Evolutionary conservation across 2,888 invertebrate species (phyloP), one percentile per base, ranked within the genome.

Genomic region (Augochlorella aurata): DNA sequence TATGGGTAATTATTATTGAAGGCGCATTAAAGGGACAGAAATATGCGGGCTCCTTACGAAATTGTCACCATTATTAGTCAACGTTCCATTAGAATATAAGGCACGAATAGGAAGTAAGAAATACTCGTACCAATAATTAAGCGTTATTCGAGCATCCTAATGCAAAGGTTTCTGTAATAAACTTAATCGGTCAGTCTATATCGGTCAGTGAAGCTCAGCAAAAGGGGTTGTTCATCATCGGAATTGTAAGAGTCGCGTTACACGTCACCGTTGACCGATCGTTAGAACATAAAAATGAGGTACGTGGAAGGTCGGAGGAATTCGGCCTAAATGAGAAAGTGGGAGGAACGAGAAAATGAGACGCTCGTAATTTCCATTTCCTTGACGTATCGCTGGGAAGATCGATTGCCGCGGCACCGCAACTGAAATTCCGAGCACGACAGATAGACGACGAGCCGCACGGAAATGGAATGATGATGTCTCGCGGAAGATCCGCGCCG

Each of bases 391-490:
- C 58, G 69, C 80, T 76, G 76, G 69, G 65, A 72, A 87, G 83
- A 87, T 87, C 85, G 85, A 87, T 87, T 50, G 83, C 63, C 52
- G 77, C 69, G 77, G 77, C 68, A 52, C 21, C 61, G 82, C 77
- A 81, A 69, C 54, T 82, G 81, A 84, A 58, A 87, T 87, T 87
- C 87, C 82, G 66, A 73, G 82, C 87, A 82, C 82, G 87, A 72
- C 67, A 61, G 78, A 79, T 67, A 73, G 78, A 77, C 76, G 77
- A 77, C 79, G 70, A 83, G 71, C 74, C 79, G 82, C 71, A 83
- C 82, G 87, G 82, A 84, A 81, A 84, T 84, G 75, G 81, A 87
- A 87, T 83, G 87, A 87, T 81, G 87, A 87, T 84, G 87, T 85
- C 82, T 85, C 84, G 73, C 38, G 79, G 77, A 82, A 81, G 79